phyloP scores from a whole-genome alignment of 2,797 vertebrate species.

The Natrix natrix region DNA sequence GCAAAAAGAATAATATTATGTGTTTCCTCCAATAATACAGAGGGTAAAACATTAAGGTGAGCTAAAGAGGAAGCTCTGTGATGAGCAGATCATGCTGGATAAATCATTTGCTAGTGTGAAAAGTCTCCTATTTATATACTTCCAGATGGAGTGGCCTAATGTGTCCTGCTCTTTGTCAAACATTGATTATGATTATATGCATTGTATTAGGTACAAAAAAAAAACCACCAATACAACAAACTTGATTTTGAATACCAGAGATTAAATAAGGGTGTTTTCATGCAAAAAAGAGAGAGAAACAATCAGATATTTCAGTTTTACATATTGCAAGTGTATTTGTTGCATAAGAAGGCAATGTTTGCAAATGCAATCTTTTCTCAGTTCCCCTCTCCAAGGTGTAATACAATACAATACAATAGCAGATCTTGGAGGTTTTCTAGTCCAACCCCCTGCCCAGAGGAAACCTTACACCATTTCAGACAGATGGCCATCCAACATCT shows the following conservation, averaged over 20 bases:
- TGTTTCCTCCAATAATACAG: neutral
- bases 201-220: neutral
- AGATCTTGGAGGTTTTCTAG: too few species aligned
- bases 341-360: slow-evolving; percentile 22
- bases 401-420: neutral
- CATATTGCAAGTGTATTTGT: slow-evolving; percentile 1
- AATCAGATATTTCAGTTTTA: slow-evolving; percentile 15
- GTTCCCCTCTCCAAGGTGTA: neutral
- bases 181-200: neutral
- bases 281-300: neutral
- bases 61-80: neutral
- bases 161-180: neutral
- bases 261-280: neutral
- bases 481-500: too few species aligned
- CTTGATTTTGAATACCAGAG: neutral
- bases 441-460: too few species aligned
- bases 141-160: neutral
- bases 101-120: neutral
- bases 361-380: slow-evolving; percentile 15
- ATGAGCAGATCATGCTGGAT: neutral
- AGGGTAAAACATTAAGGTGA: neutral
- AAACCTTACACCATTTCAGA: too few species aligned
- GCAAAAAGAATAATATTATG: neutral
- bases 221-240: neutral
- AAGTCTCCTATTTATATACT: neutral